Base-by-base conservation (phyloP, 2,797 vertebrate genomes). In the Clarias laeviceps region DNA sequence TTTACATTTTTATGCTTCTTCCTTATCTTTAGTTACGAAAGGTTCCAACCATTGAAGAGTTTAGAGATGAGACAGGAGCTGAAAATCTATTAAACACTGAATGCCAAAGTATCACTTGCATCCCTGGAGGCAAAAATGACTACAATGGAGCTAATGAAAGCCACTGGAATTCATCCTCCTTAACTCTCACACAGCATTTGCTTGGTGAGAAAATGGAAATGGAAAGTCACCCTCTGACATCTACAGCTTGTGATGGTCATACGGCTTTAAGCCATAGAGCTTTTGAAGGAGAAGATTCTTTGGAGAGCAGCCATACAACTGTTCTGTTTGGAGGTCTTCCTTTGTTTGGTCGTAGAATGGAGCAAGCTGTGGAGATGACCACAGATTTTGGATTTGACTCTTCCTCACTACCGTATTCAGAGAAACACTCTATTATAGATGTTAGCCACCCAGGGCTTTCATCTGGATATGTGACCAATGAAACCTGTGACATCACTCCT, bases 21-120 rank as follows among this genome's bases (percentile, higher is more conserved):
- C 0, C 62, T 54, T 37, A 84, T 34, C 89, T 91, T 83, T 89
- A 95, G 94, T 86, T 93, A 11, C 93, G 93, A 80, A 93, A 85
- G 62, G 93, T 88, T 1, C 92, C 92, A 27, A 94, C 95, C 15
- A 87, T 95, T 17, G 89, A 93, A 72, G 92, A 95, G 83, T 92
- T 95, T 87, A 88, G 90, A 17, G 82, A 69, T 84, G 93, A 94
- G 81, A 57, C 91, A 0, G 87, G 87, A 65, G 34, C 78, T 15
- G 74, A 84, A 40, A 27, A 79, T 65, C 64, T 72, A 22, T 45
- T 45, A 32, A 89, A 80, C 37, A 87, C 82, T 64, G 57, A 34
- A 79, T 69, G 18, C 15, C 37, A 82, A 61, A 17, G 0, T 37
- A 57, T 82, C 50, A 40, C 5, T 29, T 22, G 9, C 56, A 69